Evolutionary conservation across 2,797 vertebrate genomes (phyloP).

Genomic region (Gymnoscopelus braueri): DNA sequence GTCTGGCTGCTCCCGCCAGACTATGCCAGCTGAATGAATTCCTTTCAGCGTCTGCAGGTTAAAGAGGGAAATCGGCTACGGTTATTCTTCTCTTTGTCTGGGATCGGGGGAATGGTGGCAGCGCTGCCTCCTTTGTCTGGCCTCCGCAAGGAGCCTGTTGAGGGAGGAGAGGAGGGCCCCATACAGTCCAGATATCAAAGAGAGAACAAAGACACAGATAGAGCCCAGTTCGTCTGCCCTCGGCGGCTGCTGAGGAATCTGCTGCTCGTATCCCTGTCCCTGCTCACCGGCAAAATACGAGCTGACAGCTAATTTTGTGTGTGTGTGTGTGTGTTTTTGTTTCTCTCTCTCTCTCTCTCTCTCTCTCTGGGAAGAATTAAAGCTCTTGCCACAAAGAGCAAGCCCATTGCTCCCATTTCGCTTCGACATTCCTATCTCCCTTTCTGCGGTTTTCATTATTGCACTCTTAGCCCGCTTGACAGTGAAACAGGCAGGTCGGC

Average conservation of each 20-base stretch:
- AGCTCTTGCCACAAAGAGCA: conserved; percentile 34
- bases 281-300: conserved; percentile 20
- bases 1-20: not conserved
- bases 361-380: conserved; percentile 25
- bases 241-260: not conserved
- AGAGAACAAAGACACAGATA: conserved; percentile 16
- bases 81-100: conserved; percentile 28
- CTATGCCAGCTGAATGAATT: not conserved
- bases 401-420: conserved; percentile 37
- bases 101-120: not conserved
- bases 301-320: conserved; percentile 6
- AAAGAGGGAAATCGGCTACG: conserved; percentile 15
- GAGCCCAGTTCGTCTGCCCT: conserved; percentile 7
- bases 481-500: conserved; percentile 21
- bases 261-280: not conserved
- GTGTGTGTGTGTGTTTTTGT: too few relatives aligned
- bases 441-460: conserved; percentile 52
- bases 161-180: conserved; percentile 27
- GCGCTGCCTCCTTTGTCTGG: conserved; percentile 4
- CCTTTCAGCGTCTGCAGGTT: conserved; percentile 21
- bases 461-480: conserved; percentile 40
- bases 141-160: conserved; percentile 4
- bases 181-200: conserved; percentile 11
- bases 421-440: conserved; percentile 46
- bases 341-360: too few relatives aligned